Percentiles rank a stretch among this genome's conserved stretches.
These are phyloP conservation scores for Drosophila testacea DNA, from an alignment of 2,888 invertebrate species.

Conservation along the genomic window DNA sequence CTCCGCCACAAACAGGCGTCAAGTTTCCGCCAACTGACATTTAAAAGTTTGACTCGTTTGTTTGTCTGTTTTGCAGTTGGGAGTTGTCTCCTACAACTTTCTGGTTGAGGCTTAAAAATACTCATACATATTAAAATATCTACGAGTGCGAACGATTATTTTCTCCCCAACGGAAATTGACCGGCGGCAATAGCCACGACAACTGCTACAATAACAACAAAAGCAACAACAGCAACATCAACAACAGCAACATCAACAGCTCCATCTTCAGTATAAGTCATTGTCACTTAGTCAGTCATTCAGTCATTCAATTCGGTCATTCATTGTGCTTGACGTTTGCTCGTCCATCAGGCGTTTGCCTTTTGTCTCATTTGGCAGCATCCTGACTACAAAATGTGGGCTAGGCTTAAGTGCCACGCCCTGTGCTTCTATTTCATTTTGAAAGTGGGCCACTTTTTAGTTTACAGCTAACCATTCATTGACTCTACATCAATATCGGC, in stretches of 20 bases:
- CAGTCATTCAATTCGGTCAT: slow-evolving; percentile 44
- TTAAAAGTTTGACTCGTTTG: slow-evolving; percentile 65
- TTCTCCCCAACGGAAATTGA: slow-evolving; percentile 68
- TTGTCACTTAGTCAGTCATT: slow-evolving; percentile 40
- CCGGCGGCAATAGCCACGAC: slow-evolving; percentile 62
- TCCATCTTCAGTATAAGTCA: slow-evolving; percentile 20
- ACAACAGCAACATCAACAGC: neutral
- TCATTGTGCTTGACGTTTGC: slow-evolving; percentile 42
- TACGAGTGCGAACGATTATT: slow-evolving; percentile 8
- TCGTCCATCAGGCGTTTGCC: slow-evolving; percentile 45
- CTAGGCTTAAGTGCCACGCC: slow-evolving; percentile 30
- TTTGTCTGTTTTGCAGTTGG: slow-evolving; percentile 26
- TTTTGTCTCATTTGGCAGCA: slow-evolving; percentile 63
- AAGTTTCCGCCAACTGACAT: slow-evolving; percentile 61
- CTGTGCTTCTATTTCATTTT: neutral
- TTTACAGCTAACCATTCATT: slow-evolving; percentile 14
- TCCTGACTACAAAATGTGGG: slow-evolving; percentile 23
- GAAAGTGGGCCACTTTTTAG: neutral
- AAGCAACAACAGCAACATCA: neutral
- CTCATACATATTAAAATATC: slow-evolving; percentile 54
- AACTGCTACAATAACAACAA: slow-evolving; percentile 6
- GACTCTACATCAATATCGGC: neutral
- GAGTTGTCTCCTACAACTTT: slow-evolving; percentile 10
- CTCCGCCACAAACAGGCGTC: slow-evolving; percentile 26
- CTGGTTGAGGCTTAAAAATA: slow-evolving; percentile 42